Percentiles rank a stretch among this genome's conserved stretches.
These are phyloP conservation scores for Chrysogorgia sp. DNA, from an alignment of 92 coral and sea anemone genomes.

Conservation along the genomic window DNA sequence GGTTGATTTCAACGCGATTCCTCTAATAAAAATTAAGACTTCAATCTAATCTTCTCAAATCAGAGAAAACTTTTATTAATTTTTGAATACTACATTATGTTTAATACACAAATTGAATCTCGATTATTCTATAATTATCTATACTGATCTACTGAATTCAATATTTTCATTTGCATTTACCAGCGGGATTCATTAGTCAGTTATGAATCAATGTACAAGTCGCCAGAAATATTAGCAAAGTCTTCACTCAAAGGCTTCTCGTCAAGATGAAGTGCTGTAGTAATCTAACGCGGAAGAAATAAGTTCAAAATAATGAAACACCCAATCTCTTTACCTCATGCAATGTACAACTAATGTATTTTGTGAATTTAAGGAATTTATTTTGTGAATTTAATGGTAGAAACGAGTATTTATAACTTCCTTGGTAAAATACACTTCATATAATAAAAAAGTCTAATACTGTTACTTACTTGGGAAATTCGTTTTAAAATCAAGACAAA, in stretches of 20 bases:
- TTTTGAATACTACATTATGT: background rate
- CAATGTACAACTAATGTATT: background rate
- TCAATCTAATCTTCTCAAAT: background rate
- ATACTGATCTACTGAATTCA: no score
- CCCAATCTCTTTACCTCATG: background rate
- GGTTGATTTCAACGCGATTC: no score
- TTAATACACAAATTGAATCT: background rate
- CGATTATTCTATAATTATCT: no score
- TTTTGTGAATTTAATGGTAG: no score
- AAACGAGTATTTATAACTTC: no score
- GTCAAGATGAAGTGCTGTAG: slow-evolving; percentile 32
- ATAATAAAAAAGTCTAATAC: no score
- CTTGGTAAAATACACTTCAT: slow-evolving; percentile 3
- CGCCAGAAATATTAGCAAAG: slow-evolving; percentile 22
- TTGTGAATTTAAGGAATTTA: no score
- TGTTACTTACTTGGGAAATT: slow-evolving; percentile 39
- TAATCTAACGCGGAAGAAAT: slow-evolving; percentile 1
- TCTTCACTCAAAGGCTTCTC: slow-evolving; percentile 44
- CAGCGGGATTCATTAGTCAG: no score
- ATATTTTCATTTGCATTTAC: no score
- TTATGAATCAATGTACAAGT: slow-evolving; percentile 25
- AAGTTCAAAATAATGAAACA: background rate
- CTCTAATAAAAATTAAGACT: no score
- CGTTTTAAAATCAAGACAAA: slow-evolving; percentile 31
- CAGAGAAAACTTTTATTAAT: no score